Evolutionary conservation across 2,113 vertebrate species (phyloP).

Genomic region (Gymnorhina tibicen): DNA sequence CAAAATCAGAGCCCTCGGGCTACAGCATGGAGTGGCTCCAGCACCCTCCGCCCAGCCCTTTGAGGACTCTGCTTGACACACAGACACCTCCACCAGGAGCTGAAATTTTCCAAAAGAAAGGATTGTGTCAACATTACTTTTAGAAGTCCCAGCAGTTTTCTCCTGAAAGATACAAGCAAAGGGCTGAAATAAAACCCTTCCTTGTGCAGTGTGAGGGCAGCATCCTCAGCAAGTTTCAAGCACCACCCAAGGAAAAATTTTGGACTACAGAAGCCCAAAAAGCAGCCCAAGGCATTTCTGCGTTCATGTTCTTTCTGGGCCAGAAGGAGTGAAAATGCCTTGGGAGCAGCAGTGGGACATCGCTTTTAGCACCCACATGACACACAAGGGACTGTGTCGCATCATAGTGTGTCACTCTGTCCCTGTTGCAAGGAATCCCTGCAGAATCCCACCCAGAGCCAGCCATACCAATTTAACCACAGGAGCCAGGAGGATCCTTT

Average conservation of each 20-base stretch:
- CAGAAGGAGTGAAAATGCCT: neutral
- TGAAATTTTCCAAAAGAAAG: neutral
- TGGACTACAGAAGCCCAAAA: neutral
- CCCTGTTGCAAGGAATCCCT: neutral
- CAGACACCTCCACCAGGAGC: neutral
- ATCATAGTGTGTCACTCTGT: neutral
- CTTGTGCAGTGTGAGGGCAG: neutral
- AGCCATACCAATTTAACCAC: neutral
- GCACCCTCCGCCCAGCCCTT: neutral
- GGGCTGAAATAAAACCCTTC: neutral
- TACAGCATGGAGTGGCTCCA: rapidly evolving
- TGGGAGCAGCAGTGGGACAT: neutral
- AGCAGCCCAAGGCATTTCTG: neutral
- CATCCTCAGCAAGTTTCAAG: slow-evolving; percentile 18
- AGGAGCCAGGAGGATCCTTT: neutral
- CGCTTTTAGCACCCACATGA: neutral
- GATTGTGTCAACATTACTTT: neutral
- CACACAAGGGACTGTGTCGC: neutral
- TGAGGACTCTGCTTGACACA: neutral
- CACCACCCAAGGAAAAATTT: neutral
- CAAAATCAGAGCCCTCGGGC: neutral
- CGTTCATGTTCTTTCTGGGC: neutral
- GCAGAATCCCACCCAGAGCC: neutral
- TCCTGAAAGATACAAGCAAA: neutral
- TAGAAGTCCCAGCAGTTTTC: slow-evolving; percentile 14